These are phyloP conservation scores for Loxodonta africana DNA, from an alignment of 2,113 vertebrate species.

Conservation along the genomic window DNA sequence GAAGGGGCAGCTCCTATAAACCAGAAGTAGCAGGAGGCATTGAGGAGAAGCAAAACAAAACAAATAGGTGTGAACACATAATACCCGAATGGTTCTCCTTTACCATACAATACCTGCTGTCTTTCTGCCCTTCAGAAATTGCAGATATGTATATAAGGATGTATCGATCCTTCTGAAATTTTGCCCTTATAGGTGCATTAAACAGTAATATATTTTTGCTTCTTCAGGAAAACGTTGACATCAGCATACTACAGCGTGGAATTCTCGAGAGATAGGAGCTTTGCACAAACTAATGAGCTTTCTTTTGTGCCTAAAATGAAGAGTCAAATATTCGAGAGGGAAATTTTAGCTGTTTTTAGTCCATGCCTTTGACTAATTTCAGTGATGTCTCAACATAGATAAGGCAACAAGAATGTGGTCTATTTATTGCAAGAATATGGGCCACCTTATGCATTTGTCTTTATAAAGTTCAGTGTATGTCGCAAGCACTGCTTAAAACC, in stretches of 20 bases:
- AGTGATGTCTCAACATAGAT: background rate
- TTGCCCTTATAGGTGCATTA: background rate
- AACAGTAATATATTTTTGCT: background rate
- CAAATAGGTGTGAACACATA: background rate
- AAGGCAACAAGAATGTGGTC: background rate
- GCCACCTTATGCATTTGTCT: background rate
- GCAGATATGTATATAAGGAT: background rate
- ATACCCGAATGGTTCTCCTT: background rate
- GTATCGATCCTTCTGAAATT: background rate
- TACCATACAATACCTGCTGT: background rate
- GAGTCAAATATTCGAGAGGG: slow-evolving; percentile 13
- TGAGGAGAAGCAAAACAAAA: background rate
- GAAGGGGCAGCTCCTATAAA: background rate
- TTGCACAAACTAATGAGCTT: background rate
- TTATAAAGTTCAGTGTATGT: background rate
- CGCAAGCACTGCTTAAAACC: background rate
- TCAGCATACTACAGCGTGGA: background rate
- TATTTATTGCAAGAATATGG: background rate
- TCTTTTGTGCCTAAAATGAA: slow-evolving; percentile 36
- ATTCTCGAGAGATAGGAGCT: slow-evolving; percentile 6
- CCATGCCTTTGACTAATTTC: background rate
- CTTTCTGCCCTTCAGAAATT: background rate
- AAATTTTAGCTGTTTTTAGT: slow-evolving; percentile 2
- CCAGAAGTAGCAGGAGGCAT: background rate
- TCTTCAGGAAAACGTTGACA: background rate